Evolutionary conservation across 2,888 invertebrate species (phyloP), one percentile per base, ranked within the genome.

Genomic region (Drosophila cracens): DNA sequence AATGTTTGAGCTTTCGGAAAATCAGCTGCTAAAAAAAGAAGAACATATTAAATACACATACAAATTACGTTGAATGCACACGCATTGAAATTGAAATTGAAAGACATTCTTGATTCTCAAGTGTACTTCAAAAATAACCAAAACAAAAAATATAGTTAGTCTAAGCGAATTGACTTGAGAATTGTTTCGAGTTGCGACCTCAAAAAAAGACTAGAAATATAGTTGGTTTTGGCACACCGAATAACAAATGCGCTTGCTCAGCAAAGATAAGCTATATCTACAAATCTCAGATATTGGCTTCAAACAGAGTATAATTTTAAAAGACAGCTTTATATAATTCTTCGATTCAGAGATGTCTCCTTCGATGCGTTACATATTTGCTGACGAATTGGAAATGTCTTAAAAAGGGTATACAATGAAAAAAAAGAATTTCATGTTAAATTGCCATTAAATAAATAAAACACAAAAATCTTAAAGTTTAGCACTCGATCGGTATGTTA

Each of bases 71-170:
- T 57, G 33, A 57, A 63, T 69, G 70, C 66, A 54, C 77, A 83
- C 83, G 83, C 83, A 84, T 83, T 76, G 71, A 76, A 74, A 62
- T 67, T 51, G 56, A 75, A 74, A 58, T 67, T 51, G 56, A 77
- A 74, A 79, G 68, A 72, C 75, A 74, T 81, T 87, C 71, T 70
- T 70, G 69, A 59, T 59, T 54, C 61, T 71, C 40, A 65, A 89
- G 75, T 78, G 83, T 73, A 79, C 82, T 83, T 78, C 34, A 70
- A 84, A 52, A 57, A 58, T 25, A 64, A 43, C 34, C 52, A 57
- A 38, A 25, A 40, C 36, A 18, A 16, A 43, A 16, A n/a, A 52
- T 51, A 16, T 38, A 36, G 49, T 49, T 58, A 68, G 56, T 49
- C 57, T 18, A 27, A 13, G 21, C 36, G n/a, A 61, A 27, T 16